phyloP scores from a whole-genome alignment of 2,888 invertebrate genomes.

The Timema podura region DNA sequence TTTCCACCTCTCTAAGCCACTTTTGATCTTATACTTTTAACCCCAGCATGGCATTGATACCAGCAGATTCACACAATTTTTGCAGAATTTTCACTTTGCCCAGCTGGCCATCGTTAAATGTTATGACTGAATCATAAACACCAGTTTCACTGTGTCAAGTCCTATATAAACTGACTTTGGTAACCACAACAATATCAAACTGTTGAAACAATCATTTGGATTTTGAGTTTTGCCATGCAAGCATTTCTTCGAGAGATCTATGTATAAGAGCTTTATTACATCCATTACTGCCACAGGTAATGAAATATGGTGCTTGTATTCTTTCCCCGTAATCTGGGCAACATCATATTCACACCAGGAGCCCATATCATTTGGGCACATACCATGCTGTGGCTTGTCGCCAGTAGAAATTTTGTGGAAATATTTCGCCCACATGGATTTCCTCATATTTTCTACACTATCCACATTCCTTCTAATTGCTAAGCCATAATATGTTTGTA shows the following conservation, averaged over 20 bases:
- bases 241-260: constrained; percentile 13
- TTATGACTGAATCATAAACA: constrained; percentile 11
- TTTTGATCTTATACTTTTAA: background rate
- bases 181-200: background rate
- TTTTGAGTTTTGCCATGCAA: background rate
- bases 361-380: background rate
- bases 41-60: background rate
- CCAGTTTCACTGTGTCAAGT: constrained; percentile 5
- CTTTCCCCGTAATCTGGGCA: background rate
- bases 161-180: constrained; percentile 5
- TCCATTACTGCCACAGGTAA: constrained; percentile 15
- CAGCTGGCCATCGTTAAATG: background rate
- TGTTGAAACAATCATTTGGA: constrained; percentile 15
- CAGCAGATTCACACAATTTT: constrained; percentile 2
- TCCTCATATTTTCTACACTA: constrained; percentile 3
- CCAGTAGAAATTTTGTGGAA: constrained; percentile 9
- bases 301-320: background rate
- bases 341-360: constrained; percentile 14
- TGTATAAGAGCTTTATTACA: constrained; percentile 7
- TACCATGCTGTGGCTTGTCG: constrained; percentile 5
- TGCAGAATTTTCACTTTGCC: background rate
- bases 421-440: constrained; percentile 13
- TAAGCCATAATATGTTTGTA: constrained; percentile 7
- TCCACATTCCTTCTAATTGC: constrained; percentile 8
- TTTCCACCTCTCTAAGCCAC: background rate